These are phyloP conservation scores for Triplophysa siluroides DNA, from an alignment of 2,113 vertebrate genomes.

Conservation along the genomic window DNA sequence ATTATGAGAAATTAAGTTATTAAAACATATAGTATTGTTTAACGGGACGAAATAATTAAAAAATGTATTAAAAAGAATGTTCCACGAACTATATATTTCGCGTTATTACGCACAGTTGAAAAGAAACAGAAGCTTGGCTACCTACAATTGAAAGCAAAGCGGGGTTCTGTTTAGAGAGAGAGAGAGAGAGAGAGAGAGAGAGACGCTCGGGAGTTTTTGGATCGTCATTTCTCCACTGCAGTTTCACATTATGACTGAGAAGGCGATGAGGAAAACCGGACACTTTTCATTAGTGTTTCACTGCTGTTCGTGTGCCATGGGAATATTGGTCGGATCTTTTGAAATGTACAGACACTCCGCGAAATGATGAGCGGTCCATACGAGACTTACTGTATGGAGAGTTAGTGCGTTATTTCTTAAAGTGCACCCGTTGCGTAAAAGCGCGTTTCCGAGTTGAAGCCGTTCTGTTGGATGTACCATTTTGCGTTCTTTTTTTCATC, in stretches of 20 bases:
- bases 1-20: not conserved
- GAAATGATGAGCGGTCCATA: not conserved
- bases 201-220: not conserved
- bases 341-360: not conserved
- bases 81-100: not conserved
- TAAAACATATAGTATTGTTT: not conserved
- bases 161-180: constrained; percentile 14
- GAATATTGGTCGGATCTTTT: not conserved
- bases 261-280: not conserved
- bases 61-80: no score
- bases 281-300: constrained; percentile 2
- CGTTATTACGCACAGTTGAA: not conserved
- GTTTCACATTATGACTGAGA: constrained; percentile 7
- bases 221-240: not conserved
- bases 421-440: no score
- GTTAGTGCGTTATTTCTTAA: not conserved
- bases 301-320: not conserved
- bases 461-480: constrained; percentile 31
- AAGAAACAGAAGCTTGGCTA: not conserved
- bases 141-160: not conserved
- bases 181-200: not conserved
- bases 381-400: constrained; percentile 17
- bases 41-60: not conserved
- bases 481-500: not conserved
- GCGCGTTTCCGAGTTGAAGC: not conserved